phyloP scores from a whole-genome alignment of 2,888 invertebrate species.

The Platycheirus albimanus region DNA sequence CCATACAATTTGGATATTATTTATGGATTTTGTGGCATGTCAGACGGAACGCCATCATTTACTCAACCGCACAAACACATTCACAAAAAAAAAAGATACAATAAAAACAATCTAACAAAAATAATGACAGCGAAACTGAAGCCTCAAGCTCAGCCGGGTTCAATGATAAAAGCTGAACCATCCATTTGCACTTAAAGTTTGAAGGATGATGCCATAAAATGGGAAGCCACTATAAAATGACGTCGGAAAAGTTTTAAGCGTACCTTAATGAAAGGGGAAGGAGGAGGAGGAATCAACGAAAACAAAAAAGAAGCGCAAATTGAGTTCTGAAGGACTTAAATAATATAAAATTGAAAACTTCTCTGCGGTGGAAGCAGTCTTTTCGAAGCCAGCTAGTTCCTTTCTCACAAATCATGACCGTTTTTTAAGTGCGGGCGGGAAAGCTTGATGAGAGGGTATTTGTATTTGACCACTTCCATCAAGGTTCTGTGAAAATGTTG shows the following conservation, averaged over 20 bases:
- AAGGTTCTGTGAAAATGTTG: slow-evolving; percentile 39
- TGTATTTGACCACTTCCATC: slow-evolving; percentile 12
- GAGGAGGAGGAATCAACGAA: too few relatives aligned
- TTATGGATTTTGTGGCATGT: slow-evolving; percentile 43
- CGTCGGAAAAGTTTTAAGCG: slow-evolving; percentile 39
- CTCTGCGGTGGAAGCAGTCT: slow-evolving; percentile 35
- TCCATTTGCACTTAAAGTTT: slow-evolving; percentile 47
- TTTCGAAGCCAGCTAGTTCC: neutral
- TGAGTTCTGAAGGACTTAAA: slow-evolving; percentile 11
- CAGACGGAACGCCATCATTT: slow-evolving; percentile 18
- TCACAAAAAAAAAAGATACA: neutral
- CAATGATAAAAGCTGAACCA: slow-evolving; percentile 50
- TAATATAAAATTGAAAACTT: slow-evolving; percentile 39
- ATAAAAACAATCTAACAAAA: slow-evolving; percentile 33
- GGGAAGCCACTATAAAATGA: slow-evolving; percentile 19
- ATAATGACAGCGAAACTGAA: slow-evolving; percentile 28
- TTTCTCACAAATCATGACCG: slow-evolving; percentile 9
- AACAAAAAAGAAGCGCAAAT: neutral
- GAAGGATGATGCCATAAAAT: slow-evolving; percentile 36
- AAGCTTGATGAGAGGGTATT: neutral
- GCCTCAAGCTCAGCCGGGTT: slow-evolving; percentile 25
- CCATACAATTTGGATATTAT: slow-evolving; percentile 20
- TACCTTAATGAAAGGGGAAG: neutral
- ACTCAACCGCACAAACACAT: slow-evolving; percentile 2
- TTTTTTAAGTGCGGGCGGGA: neutral